Evolutionary conservation across 2,113 vertebrate species (phyloP).

Genomic region (Antechinus stuartii): DNA sequence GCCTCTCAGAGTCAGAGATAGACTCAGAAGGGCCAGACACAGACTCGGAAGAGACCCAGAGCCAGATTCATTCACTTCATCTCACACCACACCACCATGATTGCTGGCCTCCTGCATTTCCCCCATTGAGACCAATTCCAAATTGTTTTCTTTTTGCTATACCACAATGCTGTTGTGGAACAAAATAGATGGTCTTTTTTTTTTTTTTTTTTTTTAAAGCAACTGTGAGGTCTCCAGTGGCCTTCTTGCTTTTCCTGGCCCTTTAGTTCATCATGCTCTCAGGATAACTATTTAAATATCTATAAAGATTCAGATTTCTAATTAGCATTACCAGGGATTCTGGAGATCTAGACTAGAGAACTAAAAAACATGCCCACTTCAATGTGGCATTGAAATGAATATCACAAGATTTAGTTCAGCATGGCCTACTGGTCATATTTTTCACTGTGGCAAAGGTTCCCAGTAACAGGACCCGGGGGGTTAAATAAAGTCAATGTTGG

Average conservation of each 20-base stretch:
- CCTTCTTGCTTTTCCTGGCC: neutral
- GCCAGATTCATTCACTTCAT: too few species aligned
- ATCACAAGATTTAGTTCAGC: neutral
- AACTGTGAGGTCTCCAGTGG: neutral
- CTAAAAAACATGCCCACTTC: neutral
- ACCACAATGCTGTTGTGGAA: neutral
- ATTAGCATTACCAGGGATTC: neutral
- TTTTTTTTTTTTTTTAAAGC: neutral
- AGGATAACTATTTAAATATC: neutral
- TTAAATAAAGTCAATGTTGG: neutral
- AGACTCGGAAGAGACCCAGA: too few species aligned
- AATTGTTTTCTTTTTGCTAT: neutral
- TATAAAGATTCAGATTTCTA: neutral
- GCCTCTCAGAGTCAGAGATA: too few species aligned
- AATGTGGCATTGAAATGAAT: neutral
- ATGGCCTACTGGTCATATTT: neutral
- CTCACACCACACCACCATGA: too few species aligned
- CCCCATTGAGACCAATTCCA: neutral
- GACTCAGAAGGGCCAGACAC: too few species aligned
- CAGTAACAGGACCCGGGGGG: neutral
- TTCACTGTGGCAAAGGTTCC: neutral
- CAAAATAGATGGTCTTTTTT: neutral
- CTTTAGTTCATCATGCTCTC: neutral
- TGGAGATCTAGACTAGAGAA: neutral
- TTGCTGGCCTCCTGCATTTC: too few species aligned